Evolutionary conservation across 2,888 invertebrate genomes (phyloP).

Genomic region (Nymphalis polychloros): DNA sequence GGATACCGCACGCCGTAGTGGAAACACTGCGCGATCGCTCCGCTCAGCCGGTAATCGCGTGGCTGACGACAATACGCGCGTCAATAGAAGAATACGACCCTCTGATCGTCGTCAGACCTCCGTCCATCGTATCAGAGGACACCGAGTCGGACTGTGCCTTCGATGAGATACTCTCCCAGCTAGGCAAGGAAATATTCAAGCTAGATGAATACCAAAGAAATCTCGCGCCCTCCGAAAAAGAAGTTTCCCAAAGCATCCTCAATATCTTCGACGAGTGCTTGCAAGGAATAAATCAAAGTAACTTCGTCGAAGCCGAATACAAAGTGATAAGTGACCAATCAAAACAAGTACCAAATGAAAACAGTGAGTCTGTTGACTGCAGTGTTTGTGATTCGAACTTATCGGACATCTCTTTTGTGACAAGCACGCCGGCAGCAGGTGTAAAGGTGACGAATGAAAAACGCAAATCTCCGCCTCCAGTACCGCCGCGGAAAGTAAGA

Average conservation of each 20-base stretch:
- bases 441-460: conserved; percentile 45
- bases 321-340: conserved; percentile 36
- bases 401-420: conserved; percentile 61
- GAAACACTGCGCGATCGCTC: conserved; percentile 68
- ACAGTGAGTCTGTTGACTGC: conserved; percentile 51
- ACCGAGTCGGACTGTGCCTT: conserved; percentile 66
- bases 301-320: conserved; percentile 37
- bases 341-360: conserved; percentile 40
- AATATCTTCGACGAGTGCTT: conserved; percentile 77
- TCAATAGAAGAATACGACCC: conserved; percentile 76
- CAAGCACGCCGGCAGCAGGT: conserved; percentile 60
- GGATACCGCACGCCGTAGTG: conserved; percentile 77
- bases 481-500: conserved; percentile 59
- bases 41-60: conserved; percentile 68
- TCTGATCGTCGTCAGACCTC: conserved; percentile 55
- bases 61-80: conserved; percentile 67
- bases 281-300: conserved; percentile 56
- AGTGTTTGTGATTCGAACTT: conserved; percentile 64
- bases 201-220: conserved; percentile 72
- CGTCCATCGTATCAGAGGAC: conserved; percentile 47
- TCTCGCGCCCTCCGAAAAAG: conserved; percentile 57
- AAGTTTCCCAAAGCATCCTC: conserved; percentile 70
- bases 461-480: conserved; percentile 52
- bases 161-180: conserved; percentile 74
- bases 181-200: conserved; percentile 75